A percentile compares a stretch with the other conserved stretches of the same genome.
Evolutionary conservation across 2,113 vertebrate genomes (phyloP).

Genomic region (Erpornis zantholeuca): DNA sequence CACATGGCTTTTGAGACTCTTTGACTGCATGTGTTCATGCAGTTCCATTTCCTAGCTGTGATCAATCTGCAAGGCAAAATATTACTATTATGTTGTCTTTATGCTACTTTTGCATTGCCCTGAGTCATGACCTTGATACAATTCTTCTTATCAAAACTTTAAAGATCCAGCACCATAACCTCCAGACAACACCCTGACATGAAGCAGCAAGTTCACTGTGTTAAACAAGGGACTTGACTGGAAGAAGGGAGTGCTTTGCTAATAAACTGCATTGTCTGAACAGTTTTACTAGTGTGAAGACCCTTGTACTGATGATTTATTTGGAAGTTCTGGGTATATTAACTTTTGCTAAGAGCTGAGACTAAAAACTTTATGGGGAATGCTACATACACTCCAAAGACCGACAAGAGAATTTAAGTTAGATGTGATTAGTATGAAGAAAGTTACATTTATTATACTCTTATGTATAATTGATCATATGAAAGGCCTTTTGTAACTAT

Average conservation of each 20-base stretch:
- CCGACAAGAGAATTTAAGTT: constrained; percentile 79
- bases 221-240: constrained; percentile 19
- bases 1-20: constrained; percentile 1
- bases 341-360: constrained; percentile 80
- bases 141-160: neutral
- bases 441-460: constrained; percentile 85
- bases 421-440: constrained; percentile 83
- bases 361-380: constrained; percentile 81
- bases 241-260: constrained; percentile 53
- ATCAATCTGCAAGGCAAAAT: neutral
- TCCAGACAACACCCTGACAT: neutral
- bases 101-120: neutral
- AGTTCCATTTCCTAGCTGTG: neutral
- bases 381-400: constrained; percentile 77
- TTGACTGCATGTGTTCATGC: neutral
- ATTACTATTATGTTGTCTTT: neutral
- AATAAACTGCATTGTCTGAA: constrained; percentile 66
- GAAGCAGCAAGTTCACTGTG: constrained; percentile 18
- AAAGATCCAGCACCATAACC: constrained; percentile 27
- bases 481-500: constrained; percentile 84
- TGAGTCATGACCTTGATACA: neutral
- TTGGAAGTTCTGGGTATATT: constrained; percentile 77
- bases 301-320: constrained; percentile 71
- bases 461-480: constrained; percentile 84
- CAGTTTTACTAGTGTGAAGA: constrained; percentile 63